A percentile compares a stretch with the other conserved stretches of the same genome.
Evolutionary conservation across 1,140 invertebrate genomes (phyloP).

Genomic region (Eupristina koningsbergeri): DNA sequence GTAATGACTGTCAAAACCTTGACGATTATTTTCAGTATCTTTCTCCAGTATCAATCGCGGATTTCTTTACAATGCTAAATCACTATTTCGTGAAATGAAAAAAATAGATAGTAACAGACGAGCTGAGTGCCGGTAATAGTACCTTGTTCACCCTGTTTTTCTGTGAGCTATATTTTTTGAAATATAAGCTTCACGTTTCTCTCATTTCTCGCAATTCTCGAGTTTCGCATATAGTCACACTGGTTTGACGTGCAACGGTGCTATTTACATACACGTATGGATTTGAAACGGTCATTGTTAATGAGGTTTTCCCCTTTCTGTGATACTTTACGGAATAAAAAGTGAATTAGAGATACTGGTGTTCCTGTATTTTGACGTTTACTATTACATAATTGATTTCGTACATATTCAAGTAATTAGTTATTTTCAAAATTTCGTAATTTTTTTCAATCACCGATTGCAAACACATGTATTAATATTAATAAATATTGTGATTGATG

Average conservation of each 20-base stretch:
- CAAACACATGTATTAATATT: no score
- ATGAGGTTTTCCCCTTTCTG: not conserved
- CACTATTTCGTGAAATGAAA: not conserved
- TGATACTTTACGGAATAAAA: slow-evolving; percentile 1
- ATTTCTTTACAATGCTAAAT: not conserved
- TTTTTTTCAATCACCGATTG: no score
- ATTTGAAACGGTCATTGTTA: slow-evolving; percentile 15
- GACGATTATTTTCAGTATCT: not conserved
- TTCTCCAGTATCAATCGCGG: not conserved
- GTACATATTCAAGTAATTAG: no score
- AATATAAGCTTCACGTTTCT: slow-evolving; percentile 34
- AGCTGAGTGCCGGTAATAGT: slow-evolving; percentile 22
- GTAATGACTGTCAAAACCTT: slow-evolving; percentile 6
- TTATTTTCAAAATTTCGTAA: no score
- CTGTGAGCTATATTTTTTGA: slow-evolving; percentile 15
- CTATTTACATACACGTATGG: slow-evolving; percentile 17
- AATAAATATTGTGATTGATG: no score
- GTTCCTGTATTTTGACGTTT: not conserved
- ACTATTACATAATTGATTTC: no score
- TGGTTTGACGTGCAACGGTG: not conserved
- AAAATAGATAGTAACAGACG: not conserved
- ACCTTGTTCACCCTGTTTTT: not conserved
- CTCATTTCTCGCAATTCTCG: slow-evolving; percentile 13
- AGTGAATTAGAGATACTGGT: not conserved
- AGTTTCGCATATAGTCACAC: not conserved